Evolutionary conservation across 2,888 invertebrate genomes (phyloP).

Genomic region (Eupithecia exiguata): DNA sequence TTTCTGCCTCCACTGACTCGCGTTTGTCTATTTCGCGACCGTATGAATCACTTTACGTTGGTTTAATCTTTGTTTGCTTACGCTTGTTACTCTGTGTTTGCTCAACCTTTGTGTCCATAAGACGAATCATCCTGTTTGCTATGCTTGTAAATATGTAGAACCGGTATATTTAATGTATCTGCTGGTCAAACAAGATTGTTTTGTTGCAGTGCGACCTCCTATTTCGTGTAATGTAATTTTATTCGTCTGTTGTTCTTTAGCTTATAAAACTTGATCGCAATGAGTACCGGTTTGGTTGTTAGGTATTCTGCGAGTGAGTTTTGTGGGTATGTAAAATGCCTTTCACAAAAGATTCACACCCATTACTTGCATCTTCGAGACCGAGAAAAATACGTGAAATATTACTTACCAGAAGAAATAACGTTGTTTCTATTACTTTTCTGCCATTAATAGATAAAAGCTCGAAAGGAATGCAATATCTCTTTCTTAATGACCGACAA

Average conservation of each 20-base stretch:
- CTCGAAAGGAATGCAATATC: background rate
- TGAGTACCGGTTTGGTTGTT: constrained; percentile 1
- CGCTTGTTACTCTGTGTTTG: constrained; percentile 58
- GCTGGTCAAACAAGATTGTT: constrained; percentile 39
- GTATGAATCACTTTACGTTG: constrained; percentile 59
- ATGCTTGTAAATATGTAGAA: constrained; percentile 40
- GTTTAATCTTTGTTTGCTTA: constrained; percentile 62
- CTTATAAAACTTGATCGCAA: background rate
- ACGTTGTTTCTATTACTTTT: background rate
- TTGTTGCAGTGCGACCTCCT: constrained; percentile 33
- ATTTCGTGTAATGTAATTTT: constrained; percentile 23
- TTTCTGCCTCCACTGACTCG: constrained; percentile 18
- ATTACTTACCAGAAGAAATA: background rate
- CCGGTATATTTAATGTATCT: constrained; percentile 42
- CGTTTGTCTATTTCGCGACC: constrained; percentile 18
- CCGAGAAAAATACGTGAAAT: background rate
- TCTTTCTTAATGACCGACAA: too few relatives aligned
- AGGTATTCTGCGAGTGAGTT: background rate
- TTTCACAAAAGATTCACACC: background rate
- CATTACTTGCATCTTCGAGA: too few relatives aligned
- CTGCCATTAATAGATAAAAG: background rate
- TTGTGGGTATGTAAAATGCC: background rate
- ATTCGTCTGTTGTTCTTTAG: constrained; percentile 14
- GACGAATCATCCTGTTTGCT: constrained; percentile 52
- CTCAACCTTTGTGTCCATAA: constrained; percentile 53